phyloP scores from a whole-genome alignment of 2,888 invertebrate genomes.

The Mythimna impura region DNA sequence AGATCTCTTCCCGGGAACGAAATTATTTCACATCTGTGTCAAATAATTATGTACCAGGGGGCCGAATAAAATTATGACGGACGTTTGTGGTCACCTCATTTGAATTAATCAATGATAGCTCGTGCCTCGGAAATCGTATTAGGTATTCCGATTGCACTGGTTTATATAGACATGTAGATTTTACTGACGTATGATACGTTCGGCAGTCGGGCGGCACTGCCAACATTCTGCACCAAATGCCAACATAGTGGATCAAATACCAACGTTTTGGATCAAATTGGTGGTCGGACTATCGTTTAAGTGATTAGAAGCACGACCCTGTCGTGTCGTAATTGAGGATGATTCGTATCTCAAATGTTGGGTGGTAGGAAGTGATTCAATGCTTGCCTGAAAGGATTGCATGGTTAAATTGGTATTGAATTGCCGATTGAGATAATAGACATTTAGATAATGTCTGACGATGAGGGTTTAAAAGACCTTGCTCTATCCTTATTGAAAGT shows the following conservation, averaged over 20 bases:
- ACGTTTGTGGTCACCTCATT: conserved; percentile 14
- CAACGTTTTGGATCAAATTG: conserved; percentile 6
- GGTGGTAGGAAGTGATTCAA: neutral
- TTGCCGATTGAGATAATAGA: neutral
- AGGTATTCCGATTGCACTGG: conserved; percentile 7
- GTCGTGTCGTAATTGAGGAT: neutral
- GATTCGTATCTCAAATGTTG: conserved; percentile 1
- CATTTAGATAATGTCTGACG: neutral
- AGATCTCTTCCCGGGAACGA: neutral
- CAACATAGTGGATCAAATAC: conserved; percentile 16
- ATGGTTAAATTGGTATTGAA: neutral
- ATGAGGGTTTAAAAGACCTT: neutral
- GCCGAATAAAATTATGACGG: conserved; percentile 1
- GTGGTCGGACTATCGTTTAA: neutral
- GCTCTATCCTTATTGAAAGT: neutral
- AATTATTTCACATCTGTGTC: conserved; percentile 4
- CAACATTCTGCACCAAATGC: conserved; percentile 5
- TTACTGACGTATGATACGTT: conserved; percentile 3
- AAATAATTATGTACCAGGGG: conserved; percentile 4
- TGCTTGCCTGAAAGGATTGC: neutral
- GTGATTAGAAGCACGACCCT: conserved; percentile 3
- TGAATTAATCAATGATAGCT: conserved; percentile 31
- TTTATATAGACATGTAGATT: conserved; percentile 19
- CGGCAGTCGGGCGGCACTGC: neutral
- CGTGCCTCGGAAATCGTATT: conserved; percentile 28